Percentiles rank a stretch among this genome's conserved stretches.
phyloP scores from a whole-genome alignment of 2,113 vertebrate species.

The Sclerurus mexicanus region DNA sequence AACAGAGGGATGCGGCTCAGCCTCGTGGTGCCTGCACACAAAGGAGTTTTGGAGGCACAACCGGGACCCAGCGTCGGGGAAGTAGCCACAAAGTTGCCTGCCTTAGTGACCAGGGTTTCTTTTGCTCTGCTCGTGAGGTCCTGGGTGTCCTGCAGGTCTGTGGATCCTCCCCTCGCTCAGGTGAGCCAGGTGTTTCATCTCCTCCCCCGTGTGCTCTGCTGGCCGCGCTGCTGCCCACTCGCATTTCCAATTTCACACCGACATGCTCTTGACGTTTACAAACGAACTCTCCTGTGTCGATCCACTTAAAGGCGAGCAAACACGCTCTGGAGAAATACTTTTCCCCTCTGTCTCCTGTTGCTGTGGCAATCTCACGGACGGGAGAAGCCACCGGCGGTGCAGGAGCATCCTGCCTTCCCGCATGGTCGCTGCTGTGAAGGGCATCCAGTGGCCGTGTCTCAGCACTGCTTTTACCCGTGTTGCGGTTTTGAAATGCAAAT shows the following conservation, averaged over 20 bases:
- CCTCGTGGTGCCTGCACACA: accelerated
- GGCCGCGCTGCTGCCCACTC: neutral
- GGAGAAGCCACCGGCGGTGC: neutral
- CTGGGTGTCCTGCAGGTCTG: neutral
- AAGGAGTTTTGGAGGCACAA: neutral
- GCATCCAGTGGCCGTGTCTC: neutral
- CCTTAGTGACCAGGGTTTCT: neutral
- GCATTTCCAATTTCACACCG: conserved; percentile 67
- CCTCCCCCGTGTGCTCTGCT: neutral
- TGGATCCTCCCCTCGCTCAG: neutral
- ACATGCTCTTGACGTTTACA: conserved; percentile 24
- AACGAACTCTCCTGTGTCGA: conserved; percentile 39
- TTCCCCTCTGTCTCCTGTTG: neutral
- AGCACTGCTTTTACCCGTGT: neutral
- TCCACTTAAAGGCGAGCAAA: conserved; percentile 18
- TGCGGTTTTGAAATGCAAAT: neutral
- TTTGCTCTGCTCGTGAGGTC: neutral
- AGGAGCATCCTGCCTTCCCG: neutral
- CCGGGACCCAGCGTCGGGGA: accelerated
- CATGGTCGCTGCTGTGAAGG: neutral
- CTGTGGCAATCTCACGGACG: neutral
- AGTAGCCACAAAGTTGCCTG: neutral
- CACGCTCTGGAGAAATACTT: neutral
- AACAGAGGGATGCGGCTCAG: neutral
- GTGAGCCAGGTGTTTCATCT: neutral